A percentile compares a stretch with the other conserved stretches of the same genome.
Evolutionary conservation across 2,888 invertebrate genomes (phyloP).

Genomic region (Macrophya alboannulata): DNA sequence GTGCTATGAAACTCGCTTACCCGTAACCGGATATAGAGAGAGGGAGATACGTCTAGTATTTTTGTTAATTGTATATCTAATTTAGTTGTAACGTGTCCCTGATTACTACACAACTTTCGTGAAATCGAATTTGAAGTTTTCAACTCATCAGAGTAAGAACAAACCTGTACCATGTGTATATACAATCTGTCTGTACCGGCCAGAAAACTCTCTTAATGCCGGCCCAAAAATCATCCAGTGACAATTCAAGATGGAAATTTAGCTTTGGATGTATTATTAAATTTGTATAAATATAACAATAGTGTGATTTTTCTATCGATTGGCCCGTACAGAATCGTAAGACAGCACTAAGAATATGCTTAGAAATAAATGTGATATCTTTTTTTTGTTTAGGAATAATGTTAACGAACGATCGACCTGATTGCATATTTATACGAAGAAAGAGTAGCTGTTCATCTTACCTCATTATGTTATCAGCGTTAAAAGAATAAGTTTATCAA

Average conservation of each 20-base stretch:
- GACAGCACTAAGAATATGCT: conserved; percentile 27
- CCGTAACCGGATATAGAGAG: not conserved
- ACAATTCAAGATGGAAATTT: not conserved
- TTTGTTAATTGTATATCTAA: not conserved
- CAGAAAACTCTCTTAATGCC: not conserved
- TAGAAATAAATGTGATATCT: conserved; percentile 65
- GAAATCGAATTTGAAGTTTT: not conserved
- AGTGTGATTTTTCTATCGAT: not conserved
- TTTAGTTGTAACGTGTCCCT: not conserved
- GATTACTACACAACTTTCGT: not conserved
- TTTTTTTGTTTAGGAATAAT: conserved; percentile 72
- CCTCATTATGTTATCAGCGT: conserved; percentile 68
- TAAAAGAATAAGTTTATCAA: conserved; percentile 63
- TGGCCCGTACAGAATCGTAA: conserved; percentile 9
- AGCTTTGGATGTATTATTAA: conserved; percentile 16
- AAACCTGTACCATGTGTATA: not conserved
- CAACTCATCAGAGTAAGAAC: not conserved
- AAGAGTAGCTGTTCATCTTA: conserved; percentile 65
- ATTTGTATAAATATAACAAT: not conserved
- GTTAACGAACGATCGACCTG: conserved; percentile 68
- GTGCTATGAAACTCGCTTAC: not conserved
- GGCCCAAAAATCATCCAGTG: not conserved
- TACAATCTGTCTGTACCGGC: not conserved
- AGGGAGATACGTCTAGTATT: not conserved
- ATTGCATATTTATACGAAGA: conserved; percentile 72